Percentiles rank a stretch among this genome's conserved stretches.
phyloP scores from a whole-genome alignment of 2,797 vertebrate genomes.

The Xerus rutilus region DNA sequence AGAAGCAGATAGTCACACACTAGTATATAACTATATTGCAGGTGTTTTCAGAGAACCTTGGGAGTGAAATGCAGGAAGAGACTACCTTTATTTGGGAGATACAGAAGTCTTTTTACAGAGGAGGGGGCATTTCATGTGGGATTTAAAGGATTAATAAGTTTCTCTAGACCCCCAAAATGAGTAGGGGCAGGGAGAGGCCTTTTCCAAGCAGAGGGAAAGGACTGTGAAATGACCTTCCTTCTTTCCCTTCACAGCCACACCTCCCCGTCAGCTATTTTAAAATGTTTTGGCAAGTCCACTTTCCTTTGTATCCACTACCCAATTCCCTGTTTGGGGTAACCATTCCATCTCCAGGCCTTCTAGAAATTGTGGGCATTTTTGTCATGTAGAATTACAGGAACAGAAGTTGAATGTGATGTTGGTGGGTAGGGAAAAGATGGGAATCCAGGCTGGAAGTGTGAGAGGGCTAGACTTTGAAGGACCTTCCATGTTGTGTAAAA shows the following conservation, averaged over 20 bases:
- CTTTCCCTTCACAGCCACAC: background rate
- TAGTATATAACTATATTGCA: background rate
- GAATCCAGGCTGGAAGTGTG: background rate
- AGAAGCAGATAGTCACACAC: background rate
- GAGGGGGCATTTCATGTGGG: background rate
- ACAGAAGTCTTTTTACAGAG: slow-evolving; percentile 29
- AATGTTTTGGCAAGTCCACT: background rate
- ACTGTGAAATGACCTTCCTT: background rate
- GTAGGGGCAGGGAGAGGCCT: background rate
- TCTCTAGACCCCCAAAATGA: background rate
- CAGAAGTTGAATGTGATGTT: background rate
- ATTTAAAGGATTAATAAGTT: slow-evolving; percentile 43
- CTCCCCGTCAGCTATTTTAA: slow-evolving; percentile 22
- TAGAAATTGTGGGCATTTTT: background rate
- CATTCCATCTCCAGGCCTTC: background rate
- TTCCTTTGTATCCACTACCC: background rate
- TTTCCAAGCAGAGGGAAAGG: background rate
- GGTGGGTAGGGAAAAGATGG: background rate
- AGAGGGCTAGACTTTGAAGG: background rate
- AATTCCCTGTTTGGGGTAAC: background rate
- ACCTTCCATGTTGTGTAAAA: background rate
- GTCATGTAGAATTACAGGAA: background rate
- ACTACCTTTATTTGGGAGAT: slow-evolving; percentile 13
- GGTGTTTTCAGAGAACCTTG: background rate
- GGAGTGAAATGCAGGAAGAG: background rate